Conservation (phyloP, 2,888 invertebrate genomes). For the Prosapia bicincta region DNA sequence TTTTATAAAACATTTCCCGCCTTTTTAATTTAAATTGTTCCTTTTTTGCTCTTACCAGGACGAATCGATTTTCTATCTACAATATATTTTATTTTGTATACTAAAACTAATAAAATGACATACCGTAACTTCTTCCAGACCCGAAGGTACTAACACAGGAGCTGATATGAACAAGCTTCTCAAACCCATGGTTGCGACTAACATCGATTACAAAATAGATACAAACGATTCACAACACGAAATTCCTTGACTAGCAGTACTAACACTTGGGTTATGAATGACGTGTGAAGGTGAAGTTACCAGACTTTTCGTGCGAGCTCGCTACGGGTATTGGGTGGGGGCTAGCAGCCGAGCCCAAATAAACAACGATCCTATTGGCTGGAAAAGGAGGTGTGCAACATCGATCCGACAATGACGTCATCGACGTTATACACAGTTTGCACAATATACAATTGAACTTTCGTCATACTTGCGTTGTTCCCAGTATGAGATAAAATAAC, state of each 20-base stretch:
- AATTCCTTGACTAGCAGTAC: neutral
- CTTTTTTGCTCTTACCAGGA: too few relatives aligned
- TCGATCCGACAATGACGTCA: constrained; percentile 8
- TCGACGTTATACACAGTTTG: neutral
- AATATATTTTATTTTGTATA: too few relatives aligned
- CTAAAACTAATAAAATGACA: neutral
- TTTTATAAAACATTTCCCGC: too few relatives aligned
- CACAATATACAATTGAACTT: neutral
- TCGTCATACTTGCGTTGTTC: neutral
- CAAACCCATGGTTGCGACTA: constrained; percentile 24
- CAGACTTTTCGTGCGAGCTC: neutral
- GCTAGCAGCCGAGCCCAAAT: constrained; percentile 28
- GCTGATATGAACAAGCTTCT: constrained; percentile 19
- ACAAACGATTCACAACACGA: neutral
- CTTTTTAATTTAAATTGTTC: too few relatives aligned
- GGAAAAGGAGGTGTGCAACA: constrained; percentile 24
- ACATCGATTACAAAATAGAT: constrained; percentile 11
- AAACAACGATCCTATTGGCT: constrained; percentile 16
- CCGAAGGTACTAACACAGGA: neutral
- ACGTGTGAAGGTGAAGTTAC: constrained; percentile 8
- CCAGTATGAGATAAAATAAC: too few relatives aligned
- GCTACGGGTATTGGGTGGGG: neutral
- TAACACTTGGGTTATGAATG: neutral
- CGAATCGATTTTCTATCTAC: too few relatives aligned
- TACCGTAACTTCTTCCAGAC: neutral